Conservation (phyloP, 2,797 vertebrate species). For the Neomorphus geoffroyi region DNA sequence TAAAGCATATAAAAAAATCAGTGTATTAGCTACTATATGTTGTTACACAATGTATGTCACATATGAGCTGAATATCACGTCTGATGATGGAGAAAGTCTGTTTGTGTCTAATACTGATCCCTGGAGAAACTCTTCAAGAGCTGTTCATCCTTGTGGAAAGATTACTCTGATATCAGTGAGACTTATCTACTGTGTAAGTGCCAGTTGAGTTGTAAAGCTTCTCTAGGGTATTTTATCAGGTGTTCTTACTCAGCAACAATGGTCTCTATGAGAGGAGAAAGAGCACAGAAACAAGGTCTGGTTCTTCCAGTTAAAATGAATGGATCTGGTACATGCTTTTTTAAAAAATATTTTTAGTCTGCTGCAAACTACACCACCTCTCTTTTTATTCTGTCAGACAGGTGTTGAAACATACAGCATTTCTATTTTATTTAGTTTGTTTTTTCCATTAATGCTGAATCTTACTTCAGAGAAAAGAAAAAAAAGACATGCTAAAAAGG, state of each 20-base stretch:
- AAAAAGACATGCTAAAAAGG: neutral
- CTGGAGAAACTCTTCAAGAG: slow-evolving; percentile 45
- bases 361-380: neutral
- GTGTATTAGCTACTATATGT: neutral
- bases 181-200: slow-evolving; percentile 72
- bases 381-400: neutral
- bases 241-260: slow-evolving; percentile 43
- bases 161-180: slow-evolving; percentile 67
- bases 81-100: slow-evolving; percentile 33
- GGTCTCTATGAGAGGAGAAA: slow-evolving; percentile 26
- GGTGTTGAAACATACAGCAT: neutral
- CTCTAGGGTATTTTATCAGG: slow-evolving; percentile 72
- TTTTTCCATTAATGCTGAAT: neutral
- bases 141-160: slow-evolving; percentile 58
- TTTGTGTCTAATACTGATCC: slow-evolving; percentile 22
- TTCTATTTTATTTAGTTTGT: neutral
- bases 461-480: neutral
- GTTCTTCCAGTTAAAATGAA: neutral
- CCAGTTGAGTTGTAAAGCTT: slow-evolving; percentile 72
- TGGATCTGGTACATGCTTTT: neutral
- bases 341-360: neutral
- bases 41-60: neutral
- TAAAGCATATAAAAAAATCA: neutral
- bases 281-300: neutral
- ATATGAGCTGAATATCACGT: neutral